phyloP scores from a whole-genome alignment of 2,113 vertebrate species.

The Indicator indicator region DNA sequence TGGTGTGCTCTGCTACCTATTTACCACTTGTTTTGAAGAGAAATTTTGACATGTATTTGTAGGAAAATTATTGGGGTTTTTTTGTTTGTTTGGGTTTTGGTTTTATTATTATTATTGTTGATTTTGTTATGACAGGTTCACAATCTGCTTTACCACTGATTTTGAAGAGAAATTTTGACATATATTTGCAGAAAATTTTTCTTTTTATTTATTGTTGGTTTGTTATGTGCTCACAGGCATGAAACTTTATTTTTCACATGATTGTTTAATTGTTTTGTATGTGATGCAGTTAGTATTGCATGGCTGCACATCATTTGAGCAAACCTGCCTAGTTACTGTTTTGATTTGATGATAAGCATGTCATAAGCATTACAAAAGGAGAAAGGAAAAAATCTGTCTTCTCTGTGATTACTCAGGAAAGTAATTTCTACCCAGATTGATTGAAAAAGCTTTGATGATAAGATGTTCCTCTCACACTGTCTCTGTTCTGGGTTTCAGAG shows the following conservation, averaged over 20 bases:
- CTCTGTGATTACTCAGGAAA: not conserved
- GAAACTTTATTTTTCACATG: not conserved
- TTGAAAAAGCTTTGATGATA: not conserved
- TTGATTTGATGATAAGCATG: rapidly evolving
- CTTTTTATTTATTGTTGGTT: not conserved
- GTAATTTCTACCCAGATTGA: not conserved
- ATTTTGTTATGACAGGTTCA: no score
- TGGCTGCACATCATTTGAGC: not conserved
- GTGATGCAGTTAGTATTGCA: not conserved
- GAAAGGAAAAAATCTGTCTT: not conserved
- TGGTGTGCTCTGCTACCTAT: not conserved
- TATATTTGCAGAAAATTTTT: not conserved
- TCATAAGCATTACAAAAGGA: not conserved
- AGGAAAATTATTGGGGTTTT: not conserved
- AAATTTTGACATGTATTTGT: not conserved
- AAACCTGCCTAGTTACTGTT: not conserved
- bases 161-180: not conserved
- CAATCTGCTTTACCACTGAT: not conserved
- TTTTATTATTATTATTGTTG: no score
- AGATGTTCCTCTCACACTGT: not conserved
- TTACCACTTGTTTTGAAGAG: not conserved
- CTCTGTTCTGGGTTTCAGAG: not conserved
- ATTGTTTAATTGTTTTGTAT: not conserved
- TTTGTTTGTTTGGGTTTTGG: no score
- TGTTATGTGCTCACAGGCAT: not conserved